Percentiles rank a stretch among this genome's conserved stretches.
Evolutionary conservation across 1,140 invertebrate genomes (phyloP).

Genomic region (Leptonema lineaticorne): DNA sequence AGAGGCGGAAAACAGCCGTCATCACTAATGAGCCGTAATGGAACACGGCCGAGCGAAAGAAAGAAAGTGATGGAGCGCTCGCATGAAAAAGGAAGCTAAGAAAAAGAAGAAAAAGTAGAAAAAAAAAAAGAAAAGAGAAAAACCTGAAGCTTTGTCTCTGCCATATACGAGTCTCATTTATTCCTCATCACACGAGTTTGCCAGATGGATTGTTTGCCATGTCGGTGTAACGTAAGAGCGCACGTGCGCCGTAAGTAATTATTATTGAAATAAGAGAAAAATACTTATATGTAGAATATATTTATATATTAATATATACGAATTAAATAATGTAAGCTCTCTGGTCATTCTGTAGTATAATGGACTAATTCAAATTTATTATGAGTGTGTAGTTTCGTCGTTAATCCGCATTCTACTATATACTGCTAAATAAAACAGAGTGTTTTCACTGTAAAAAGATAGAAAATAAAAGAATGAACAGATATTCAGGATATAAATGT

Average conservation of each 20-base stretch:
- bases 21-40: conserved; percentile 30
- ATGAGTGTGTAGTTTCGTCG: no score
- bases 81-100: no score
- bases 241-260: neutral
- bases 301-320: neutral
- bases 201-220: neutral
- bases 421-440: no score
- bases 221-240: neutral
- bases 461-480: no score
- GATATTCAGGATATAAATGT: no score
- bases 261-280: neutral
- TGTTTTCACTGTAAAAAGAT: no score
- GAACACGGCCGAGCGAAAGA: neutral
- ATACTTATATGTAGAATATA: neutral
- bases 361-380: no score
- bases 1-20: conserved; percentile 4
- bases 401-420: no score
- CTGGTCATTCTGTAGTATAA: no score
- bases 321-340: no score
- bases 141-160: conserved; percentile 16
- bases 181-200: conserved; percentile 16
- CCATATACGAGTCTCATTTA: conserved; percentile 23
- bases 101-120: no score
- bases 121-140: neutral
- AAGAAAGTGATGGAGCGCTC: no score